Conservation (phyloP, 2,888 invertebrate genomes). For the Himalopsyche kuldschensis region DNA sequence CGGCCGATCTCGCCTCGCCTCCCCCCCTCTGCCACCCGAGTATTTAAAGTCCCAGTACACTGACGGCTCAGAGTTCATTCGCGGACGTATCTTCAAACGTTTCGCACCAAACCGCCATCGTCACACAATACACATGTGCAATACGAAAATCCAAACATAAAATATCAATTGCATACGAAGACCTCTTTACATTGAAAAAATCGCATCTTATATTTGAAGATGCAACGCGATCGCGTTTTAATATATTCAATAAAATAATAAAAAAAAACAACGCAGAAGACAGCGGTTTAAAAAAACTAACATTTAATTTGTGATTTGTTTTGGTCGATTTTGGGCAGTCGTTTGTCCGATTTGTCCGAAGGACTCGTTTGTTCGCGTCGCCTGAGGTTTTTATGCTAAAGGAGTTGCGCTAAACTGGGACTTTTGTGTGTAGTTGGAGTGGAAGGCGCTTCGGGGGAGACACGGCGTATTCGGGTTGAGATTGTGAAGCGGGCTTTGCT, state of each 20-base stretch:
- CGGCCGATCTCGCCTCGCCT: constrained; percentile 16
- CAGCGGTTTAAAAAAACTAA: neutral
- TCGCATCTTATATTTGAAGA: neutral
- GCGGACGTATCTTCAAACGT: constrained; percentile 37
- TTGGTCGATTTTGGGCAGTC: neutral
- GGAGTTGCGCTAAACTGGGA: neutral
- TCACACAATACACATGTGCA: neutral
- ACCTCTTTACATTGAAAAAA: neutral
- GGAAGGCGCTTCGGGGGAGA: neutral
- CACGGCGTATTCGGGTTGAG: constrained; percentile 19
- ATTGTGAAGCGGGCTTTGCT: constrained; percentile 20
- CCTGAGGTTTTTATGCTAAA: neutral
- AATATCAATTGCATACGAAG: neutral
- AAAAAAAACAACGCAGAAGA: neutral
- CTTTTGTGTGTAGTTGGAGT: neutral
- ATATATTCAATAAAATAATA: neutral
- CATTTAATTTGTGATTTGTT: neutral
- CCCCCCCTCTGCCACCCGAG: constrained; percentile 31
- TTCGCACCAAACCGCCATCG: constrained; percentile 22
- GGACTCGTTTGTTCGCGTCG: neutral
- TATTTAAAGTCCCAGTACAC: constrained; percentile 39
- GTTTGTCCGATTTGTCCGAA: neutral
- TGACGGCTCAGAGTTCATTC: constrained; percentile 38
- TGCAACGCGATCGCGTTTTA: neutral
- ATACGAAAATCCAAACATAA: neutral